Evolutionary conservation across 1,140 invertebrate species (phyloP).

Genomic region (Oryctes rhinoceros): DNA sequence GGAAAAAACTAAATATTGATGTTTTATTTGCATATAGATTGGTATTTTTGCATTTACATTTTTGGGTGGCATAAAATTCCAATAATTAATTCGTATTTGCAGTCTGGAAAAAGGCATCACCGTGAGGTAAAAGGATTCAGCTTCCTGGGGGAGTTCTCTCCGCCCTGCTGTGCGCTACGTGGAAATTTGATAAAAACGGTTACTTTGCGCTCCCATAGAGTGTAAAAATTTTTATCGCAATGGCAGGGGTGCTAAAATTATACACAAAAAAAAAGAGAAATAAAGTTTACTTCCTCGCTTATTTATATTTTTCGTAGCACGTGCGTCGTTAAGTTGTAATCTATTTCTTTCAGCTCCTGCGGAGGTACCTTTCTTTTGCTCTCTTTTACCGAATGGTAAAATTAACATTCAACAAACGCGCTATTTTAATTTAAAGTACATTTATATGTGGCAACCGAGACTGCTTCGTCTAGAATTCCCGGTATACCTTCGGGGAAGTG

Average conservation of each 20-base stretch:
- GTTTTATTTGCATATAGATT: conserved; percentile 57
- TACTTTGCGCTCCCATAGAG: not conserved
- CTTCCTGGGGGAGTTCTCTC: not conserved
- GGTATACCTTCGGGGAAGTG: not conserved
- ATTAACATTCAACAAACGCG: not conserved
- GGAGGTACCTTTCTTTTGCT: not conserved
- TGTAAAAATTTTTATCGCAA: not conserved
- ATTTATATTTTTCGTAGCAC: conserved; percentile 7
- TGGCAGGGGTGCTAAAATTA: not conserved
- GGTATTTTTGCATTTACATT: conserved; percentile 55
- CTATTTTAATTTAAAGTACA: conserved; percentile 37
- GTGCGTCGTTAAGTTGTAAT: not conserved
- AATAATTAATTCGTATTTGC: conserved; percentile 46
- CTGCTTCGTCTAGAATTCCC: conserved; percentile 10
- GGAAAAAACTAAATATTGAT: conserved; percentile 52
- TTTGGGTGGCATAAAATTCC: conserved; percentile 49
- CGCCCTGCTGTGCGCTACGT: not conserved
- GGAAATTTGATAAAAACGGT: conserved; percentile 25
- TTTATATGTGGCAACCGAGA: conserved; percentile 19
- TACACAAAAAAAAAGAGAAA: not conserved
- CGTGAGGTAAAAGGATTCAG: not conserved
- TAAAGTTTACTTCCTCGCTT: not conserved
- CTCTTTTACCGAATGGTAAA: not conserved
- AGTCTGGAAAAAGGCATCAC: conserved; percentile 8
- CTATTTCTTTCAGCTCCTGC: not conserved